These are phyloP conservation scores for Macrotrachela quadricornifera DNA, from an alignment of 1,140 invertebrate species.

Conservation along the genomic window DNA sequence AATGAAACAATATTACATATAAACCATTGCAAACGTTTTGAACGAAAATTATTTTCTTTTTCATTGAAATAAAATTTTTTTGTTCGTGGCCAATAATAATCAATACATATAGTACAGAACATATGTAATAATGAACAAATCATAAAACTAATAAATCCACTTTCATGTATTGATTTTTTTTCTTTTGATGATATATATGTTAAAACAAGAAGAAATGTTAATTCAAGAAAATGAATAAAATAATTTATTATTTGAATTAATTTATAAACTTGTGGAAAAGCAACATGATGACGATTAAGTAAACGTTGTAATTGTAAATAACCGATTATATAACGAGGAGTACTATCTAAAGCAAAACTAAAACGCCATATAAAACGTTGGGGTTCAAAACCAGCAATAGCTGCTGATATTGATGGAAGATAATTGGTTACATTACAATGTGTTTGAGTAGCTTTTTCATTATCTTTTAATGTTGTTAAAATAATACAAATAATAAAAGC, in stretches of 20 bases:
- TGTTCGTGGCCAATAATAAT: constrained; percentile 3
- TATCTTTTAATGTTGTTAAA: constrained; percentile 57
- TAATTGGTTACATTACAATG: constrained; percentile 62
- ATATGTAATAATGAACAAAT: constrained; percentile 66
- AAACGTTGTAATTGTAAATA: constrained; percentile 40
- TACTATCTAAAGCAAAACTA: constrained; percentile 63
- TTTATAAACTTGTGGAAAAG: constrained; percentile 28
- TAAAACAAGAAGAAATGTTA: constrained; percentile 53
- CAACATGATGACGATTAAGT: constrained; percentile 28
- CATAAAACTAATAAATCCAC: constrained; percentile 70
- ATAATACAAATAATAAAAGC: constrained; percentile 45
- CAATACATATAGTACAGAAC: constrained; percentile 32
- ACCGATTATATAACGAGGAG: constrained; percentile 56
- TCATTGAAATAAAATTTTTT: not conserved
- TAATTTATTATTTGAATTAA: too few relatives aligned
- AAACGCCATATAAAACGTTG: constrained; percentile 75
- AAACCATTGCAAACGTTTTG: not conserved
- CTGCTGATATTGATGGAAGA: constrained; percentile 74
- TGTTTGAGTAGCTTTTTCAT: constrained; percentile 55
- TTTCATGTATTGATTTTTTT: constrained; percentile 52
- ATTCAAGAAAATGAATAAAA: constrained; percentile 50
- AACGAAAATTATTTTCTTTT: not conserved
- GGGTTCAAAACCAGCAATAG: constrained; percentile 70
- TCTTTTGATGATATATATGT: constrained; percentile 68
- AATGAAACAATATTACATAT: not conserved